Evolutionary conservation across 2,888 invertebrate genomes (phyloP), one percentile per base, ranked within the genome.

Genomic region (Itoplectis maculator): DNA sequence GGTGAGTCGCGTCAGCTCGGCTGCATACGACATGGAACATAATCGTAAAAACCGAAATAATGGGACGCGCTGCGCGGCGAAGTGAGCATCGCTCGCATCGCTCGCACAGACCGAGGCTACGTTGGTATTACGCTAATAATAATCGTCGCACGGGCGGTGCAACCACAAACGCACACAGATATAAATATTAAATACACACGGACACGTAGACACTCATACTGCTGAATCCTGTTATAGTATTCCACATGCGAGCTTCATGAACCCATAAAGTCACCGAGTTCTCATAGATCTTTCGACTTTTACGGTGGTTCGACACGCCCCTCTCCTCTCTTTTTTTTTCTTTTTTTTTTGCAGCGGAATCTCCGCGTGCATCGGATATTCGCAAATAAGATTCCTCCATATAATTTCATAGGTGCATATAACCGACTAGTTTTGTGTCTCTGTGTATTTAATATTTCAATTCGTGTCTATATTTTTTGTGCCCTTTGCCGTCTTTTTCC

Each of bases 31-130:
- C 70, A 72, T 56, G 56, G 40, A 66, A 56, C 72, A 78, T 78
- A 72, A 78, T 78, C 78, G 72, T 78, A 78, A 78, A 78, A 78
- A 65, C 51, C 45, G 47, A 54, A 78, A 65, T 78, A 78, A 72
- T 45, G 72, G n/a, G 54, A 70, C 56, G 56, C 54, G 65, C 69
- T 2, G 37, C 35, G n/a, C 63, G 9, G 37, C 51, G 47, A 42
- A 72, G 54, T 37, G 75, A 75, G 45, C 56, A 66, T 23, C 23
- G 54, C 54, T 18, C 20, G 23, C 13, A 40, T 45, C n/a, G 40
- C 42, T 45, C 11, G 40, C 45, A 37, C 23, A 23, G 11, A 2
- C 35, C 69, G 61, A 77, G 45, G n/a, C n/a, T 59, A 59, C 76
- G 45, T 59, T 68, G 42, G 66, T 54, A 68, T 76, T 59, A 76